Conservation (phyloP, 1,140 invertebrate species). For the Drosophila subobscura region DNA sequence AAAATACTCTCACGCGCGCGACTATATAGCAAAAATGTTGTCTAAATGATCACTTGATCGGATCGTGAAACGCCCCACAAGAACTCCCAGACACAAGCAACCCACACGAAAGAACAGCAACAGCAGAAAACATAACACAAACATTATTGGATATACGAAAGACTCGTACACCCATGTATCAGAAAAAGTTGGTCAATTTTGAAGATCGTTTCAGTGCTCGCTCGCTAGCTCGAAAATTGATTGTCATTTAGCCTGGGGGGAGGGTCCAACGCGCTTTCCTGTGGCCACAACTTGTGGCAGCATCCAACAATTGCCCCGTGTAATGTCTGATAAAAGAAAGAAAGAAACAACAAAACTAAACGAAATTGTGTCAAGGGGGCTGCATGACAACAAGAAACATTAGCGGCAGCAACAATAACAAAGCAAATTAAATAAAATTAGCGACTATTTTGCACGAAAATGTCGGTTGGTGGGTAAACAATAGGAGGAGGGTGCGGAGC, state of each 20-base stretch:
- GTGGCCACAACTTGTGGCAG: constrained; percentile 44
- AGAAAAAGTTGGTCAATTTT: constrained; percentile 39
- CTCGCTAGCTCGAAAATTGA: constrained; percentile 42
- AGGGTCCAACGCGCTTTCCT: constrained; percentile 57
- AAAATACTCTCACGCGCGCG: constrained; percentile 6
- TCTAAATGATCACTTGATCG: not conserved
- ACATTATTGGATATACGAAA: constrained; percentile 7
- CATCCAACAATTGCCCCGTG: constrained; percentile 58
- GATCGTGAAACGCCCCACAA: constrained; percentile 35
- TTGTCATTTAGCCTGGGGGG: constrained; percentile 62
- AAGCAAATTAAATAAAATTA: constrained; percentile 79
- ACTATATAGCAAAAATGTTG: not conserved
- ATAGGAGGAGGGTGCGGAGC: constrained; percentile 25
- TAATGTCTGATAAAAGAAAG: constrained; percentile 68
- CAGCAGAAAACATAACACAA: constrained; percentile 12
- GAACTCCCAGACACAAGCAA: constrained; percentile 46
- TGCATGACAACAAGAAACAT: constrained; percentile 46
- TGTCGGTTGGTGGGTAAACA: constrained; percentile 37
- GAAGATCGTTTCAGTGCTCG: constrained; percentile 10
- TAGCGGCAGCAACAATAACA: constrained; percentile 26
- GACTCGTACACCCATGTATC: constrained; percentile 12
- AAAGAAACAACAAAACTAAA: constrained; percentile 42
- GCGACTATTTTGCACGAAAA: constrained; percentile 74
- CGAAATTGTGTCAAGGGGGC: constrained; percentile 76
- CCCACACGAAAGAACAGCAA: constrained; percentile 20